Conservation (phyloP, 2,888 invertebrate species). For the Ethmia dodecea region DNA sequence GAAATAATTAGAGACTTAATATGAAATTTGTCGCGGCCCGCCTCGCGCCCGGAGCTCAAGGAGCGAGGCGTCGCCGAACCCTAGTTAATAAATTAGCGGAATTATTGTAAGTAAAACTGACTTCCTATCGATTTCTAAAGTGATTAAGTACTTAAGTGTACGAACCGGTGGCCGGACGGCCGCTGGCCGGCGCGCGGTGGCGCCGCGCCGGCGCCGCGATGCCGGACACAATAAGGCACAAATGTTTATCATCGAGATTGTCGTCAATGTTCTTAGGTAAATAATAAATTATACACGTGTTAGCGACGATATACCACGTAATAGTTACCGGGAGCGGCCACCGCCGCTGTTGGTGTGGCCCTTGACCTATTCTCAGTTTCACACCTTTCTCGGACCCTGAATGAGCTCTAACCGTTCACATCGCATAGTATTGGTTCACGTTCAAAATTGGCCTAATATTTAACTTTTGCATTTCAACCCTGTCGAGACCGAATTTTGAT, state of each 20-base stretch:
- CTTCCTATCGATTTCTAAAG: slow-evolving; percentile 73
- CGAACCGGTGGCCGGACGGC: slow-evolving; percentile 5
- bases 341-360: slow-evolving; percentile 3
- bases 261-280: slow-evolving; percentile 60
- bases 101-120: slow-evolving; percentile 71
- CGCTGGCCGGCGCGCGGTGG: not conserved
- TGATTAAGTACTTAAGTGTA: slow-evolving; percentile 33
- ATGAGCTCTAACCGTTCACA: too few relatives aligned
- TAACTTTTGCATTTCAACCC: slow-evolving; percentile 14
- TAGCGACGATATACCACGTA: slow-evolving; percentile 29
- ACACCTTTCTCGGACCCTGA: too few relatives aligned
- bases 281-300: slow-evolving; percentile 53
- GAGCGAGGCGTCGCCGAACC: slow-evolving; percentile 36
- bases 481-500: slow-evolving; percentile 25
- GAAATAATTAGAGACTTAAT: slow-evolving; percentile 56
- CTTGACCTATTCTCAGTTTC: not conserved
- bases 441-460: slow-evolving; percentile 45
- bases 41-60: slow-evolving; percentile 27
- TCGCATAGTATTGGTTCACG: slow-evolving; percentile 21
- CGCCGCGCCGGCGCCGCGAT: not conserved
- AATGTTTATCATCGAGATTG: slow-evolving; percentile 52
- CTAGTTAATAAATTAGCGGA: slow-evolving; percentile 67
- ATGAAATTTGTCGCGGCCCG: slow-evolving; percentile 51
- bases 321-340: slow-evolving; percentile 4
- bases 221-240: slow-evolving; percentile 27